These are phyloP conservation scores for Lanistes nyassanus DNA, from an alignment of 1,140 invertebrate genomes.

Conservation along the genomic window DNA sequence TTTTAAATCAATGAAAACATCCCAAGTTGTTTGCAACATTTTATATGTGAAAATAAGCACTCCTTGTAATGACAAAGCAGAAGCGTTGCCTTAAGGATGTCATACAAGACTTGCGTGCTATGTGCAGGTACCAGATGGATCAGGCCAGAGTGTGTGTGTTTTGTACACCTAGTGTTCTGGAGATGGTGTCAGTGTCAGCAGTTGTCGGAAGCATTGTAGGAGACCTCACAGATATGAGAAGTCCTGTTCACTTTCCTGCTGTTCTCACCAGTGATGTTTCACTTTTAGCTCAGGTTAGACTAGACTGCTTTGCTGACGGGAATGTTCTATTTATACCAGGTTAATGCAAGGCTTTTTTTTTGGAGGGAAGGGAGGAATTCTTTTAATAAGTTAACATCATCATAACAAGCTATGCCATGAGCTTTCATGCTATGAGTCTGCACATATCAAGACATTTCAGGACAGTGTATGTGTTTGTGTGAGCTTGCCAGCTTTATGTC, in stretches of 20 bases:
- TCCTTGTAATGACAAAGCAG: background rate
- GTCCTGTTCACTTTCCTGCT: slow-evolving; percentile 17
- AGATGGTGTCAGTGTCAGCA: slow-evolving; percentile 27
- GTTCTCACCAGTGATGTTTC: slow-evolving; percentile 6
- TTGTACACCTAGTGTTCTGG: slow-evolving; percentile 22
- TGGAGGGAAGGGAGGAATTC: background rate
- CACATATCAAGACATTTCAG: background rate
- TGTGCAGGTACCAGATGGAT: slow-evolving; percentile 25
- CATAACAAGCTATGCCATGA: background rate
- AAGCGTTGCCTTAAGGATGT: background rate
- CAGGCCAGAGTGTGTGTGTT: slow-evolving; percentile 21
- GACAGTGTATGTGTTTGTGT: background rate
- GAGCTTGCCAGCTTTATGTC: background rate
- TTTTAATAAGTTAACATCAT: background rate
- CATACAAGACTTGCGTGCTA: background rate
- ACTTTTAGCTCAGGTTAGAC: slow-evolving; percentile 4
- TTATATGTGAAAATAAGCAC: no score
- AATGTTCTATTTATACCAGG: no score
- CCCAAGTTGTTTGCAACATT: no score
- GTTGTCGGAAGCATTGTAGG: slow-evolving; percentile 11
- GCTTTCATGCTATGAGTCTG: background rate
- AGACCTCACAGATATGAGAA: slow-evolving; percentile 13
- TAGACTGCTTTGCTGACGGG: no score
- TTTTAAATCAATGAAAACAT: no score
- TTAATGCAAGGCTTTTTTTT: background rate